Conservation (phyloP, 35 echinoderm and acorn worm genomes). For the Apostichopus californicus region DNA sequence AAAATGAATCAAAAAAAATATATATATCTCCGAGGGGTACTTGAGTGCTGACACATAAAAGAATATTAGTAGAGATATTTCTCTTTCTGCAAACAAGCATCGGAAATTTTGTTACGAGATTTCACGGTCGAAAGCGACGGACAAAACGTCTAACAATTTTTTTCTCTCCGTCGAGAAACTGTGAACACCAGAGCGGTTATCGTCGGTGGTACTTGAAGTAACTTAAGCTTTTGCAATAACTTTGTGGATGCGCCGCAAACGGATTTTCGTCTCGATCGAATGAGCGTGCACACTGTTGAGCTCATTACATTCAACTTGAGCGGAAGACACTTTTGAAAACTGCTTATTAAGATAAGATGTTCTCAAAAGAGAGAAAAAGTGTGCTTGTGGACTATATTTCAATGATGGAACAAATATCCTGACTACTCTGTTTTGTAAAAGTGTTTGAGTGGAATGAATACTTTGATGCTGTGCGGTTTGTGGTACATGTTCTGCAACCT, state of each 20-base stretch:
- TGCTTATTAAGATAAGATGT: too few species aligned
- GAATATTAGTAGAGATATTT: conserved; percentile 29
- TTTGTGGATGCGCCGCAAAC: neutral
- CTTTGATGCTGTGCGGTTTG: too few species aligned
- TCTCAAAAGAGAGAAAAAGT: too few species aligned
- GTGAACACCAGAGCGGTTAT: neutral
- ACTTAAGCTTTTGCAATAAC: neutral
- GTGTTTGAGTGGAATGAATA: too few species aligned
- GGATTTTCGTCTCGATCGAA: neutral
- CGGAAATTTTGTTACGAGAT: conserved; percentile 6
- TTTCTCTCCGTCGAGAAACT: neutral
- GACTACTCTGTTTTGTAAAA: too few species aligned
- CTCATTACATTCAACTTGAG: too few species aligned
- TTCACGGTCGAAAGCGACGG: neutral
- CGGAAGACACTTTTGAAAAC: too few species aligned
- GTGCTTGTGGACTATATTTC: too few species aligned
- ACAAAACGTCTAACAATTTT: neutral
- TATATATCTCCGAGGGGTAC: conserved; percentile 23
- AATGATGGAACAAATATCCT: too few species aligned
- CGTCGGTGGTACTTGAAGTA: neutral
- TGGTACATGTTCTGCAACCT: too few species aligned
- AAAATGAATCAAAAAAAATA: neutral
- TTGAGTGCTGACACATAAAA: conserved; percentile 30
- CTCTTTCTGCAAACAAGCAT: conserved; percentile 19
- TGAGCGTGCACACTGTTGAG: neutral